Evolutionary conservation across 2,888 invertebrate genomes (phyloP), one percentile per base, ranked within the genome.

Genomic region (Nomada fabriciana): DNA sequence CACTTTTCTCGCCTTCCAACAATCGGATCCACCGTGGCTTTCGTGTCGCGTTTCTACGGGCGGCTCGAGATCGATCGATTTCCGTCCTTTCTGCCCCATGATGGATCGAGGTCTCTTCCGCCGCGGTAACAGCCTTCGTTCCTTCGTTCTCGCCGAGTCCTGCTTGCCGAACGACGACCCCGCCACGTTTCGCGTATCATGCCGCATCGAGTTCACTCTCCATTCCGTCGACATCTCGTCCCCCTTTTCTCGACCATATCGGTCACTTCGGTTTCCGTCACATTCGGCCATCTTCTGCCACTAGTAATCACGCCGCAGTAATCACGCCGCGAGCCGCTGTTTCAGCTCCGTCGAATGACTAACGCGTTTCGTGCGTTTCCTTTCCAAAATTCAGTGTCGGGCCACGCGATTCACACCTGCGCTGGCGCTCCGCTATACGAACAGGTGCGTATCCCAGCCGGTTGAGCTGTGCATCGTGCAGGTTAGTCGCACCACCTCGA

Each of bases 31-130:
- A 86, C 84, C 85, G 80, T 80, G 76, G 77, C 84, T 85, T 88
- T 87, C 86, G 82, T 75, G 72, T 78, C 83, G 78, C 82, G 73
- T 74, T 50, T 42, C 20, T 43, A 60, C 59, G 69, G 64, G 57
- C 84, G 76, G 84, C 83, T 77, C 80, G 83, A 90, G 90, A 90
- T 90, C 89, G 91, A 91, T 91, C 89, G 90, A 91, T 91, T 90
- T 90, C 90, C 91, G 91, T 89, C 88, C 78, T 88, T 85, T 86
- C 82, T 76, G 68, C 83, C 75, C 69, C 84, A 81, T 90, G 89
- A 90, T 91, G 88, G 89, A 90, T 90, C 87, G 86, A 70, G 80
- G 80, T 71, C 83, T 85, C 84, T 86, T 86, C 87, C 86, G 82
- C 68, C 71, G 74, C 83, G 82, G 83, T 82, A 83, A 77, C 87